Conservation (phyloP, 2,113 vertebrate species). For the Eretmochelys imbricata region DNA sequence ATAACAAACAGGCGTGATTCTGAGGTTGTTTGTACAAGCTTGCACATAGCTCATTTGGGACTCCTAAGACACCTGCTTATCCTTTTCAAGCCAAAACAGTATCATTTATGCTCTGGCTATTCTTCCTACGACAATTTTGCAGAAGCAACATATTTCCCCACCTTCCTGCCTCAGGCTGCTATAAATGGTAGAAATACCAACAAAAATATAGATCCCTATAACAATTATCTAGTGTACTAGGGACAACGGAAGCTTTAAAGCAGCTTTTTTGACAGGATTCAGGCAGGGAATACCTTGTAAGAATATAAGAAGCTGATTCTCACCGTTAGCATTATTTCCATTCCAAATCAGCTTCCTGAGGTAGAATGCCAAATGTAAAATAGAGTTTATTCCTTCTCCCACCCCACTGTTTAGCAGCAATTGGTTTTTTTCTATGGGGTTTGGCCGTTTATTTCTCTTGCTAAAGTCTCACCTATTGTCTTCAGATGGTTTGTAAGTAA, state of each 20-base stretch:
- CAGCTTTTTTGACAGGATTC: conserved; percentile 4
- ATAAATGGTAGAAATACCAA: conserved; percentile 11
- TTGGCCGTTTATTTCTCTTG: background rate
- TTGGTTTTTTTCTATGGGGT: background rate
- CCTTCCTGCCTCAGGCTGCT: conserved; percentile 52
- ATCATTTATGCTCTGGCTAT: conserved; percentile 77
- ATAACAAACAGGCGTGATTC: conserved; percentile 85
- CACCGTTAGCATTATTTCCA: background rate
- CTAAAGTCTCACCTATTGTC: conserved; percentile 19
- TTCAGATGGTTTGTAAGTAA: conserved; percentile 45
- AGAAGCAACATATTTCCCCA: conserved; percentile 69
- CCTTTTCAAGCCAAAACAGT: conserved; percentile 80
- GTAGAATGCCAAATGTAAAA: conserved; percentile 4
- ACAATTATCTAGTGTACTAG: conserved; percentile 40
- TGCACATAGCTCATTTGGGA: conserved; percentile 81
- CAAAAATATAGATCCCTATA: conserved; percentile 51
- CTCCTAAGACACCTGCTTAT: conserved; percentile 84
- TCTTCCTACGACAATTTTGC: conserved; percentile 68
- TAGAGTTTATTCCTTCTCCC: background rate
- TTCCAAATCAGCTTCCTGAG: background rate
- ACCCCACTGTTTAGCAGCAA: background rate
- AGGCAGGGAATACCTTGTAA: background rate
- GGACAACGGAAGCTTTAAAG: conserved; percentile 11
- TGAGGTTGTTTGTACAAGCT: conserved; percentile 82
- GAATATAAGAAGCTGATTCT: conserved; percentile 11